phyloP scores from a whole-genome alignment of 1,140 invertebrate species.

The Choristoneura fumiferana region DNA sequence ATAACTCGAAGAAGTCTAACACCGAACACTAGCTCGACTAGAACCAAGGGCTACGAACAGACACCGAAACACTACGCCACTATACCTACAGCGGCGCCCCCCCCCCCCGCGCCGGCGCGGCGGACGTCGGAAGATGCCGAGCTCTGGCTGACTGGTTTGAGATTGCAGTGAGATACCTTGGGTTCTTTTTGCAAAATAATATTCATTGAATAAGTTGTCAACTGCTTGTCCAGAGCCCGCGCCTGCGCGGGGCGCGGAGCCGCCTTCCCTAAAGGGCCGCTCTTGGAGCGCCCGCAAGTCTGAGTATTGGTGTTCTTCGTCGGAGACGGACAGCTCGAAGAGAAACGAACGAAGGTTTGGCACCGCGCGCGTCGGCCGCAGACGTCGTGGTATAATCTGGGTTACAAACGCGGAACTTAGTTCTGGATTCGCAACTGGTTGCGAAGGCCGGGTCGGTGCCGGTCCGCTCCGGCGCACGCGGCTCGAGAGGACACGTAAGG shows the following conservation, averaged over 20 bases:
- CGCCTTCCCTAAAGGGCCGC: neutral
- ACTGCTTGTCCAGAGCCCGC: no score
- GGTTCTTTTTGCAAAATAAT: no score
- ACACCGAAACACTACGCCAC: constrained; percentile 42
- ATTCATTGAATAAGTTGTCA: no score
- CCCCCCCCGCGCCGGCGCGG: no score
- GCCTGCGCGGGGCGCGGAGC: neutral
- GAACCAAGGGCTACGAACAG: constrained; percentile 11
- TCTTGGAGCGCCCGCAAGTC: constrained; percentile 11
- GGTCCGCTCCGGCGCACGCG: constrained; percentile 10
- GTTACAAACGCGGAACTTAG: neutral
- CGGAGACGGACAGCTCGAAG: constrained; percentile 15
- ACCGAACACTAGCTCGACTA: constrained; percentile 26
- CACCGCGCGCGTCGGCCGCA: neutral
- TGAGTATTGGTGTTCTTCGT: constrained; percentile 15
- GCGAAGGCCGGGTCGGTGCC: no score
- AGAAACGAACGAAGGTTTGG: constrained; percentile 11
- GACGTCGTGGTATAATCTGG: neutral
- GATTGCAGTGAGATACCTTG: no score
- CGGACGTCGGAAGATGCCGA: no score
- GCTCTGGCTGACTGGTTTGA: no score
- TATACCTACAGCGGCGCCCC: neutral
- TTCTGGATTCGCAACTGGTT: no score
- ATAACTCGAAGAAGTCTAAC: constrained; percentile 55
- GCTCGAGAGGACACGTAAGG: constrained; percentile 37